phyloP scores from a whole-genome alignment of 2,888 invertebrate species.

The Lymantria monacha region DNA sequence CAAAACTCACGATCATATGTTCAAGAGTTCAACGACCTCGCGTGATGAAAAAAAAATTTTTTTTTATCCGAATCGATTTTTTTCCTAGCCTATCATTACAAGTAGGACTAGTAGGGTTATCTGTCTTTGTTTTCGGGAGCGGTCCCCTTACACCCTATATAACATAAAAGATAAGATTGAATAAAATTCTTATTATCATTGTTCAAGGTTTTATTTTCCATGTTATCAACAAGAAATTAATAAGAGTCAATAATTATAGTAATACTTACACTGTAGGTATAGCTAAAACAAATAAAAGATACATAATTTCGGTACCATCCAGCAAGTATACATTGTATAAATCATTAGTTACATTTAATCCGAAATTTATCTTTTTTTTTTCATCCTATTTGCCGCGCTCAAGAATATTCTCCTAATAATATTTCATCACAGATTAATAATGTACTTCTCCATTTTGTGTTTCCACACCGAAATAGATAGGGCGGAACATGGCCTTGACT shows the following conservation, averaged over 20 bases:
- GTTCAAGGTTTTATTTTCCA: conserved; percentile 74
- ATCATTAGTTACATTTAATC: conserved; percentile 49
- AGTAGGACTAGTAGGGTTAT: too few relatives aligned
- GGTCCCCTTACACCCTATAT: too few relatives aligned
- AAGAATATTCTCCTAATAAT: conserved; percentile 62
- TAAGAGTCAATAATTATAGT: conserved; percentile 76
- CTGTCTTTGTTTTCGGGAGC: too few relatives aligned
- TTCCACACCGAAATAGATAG: conserved; percentile 52
- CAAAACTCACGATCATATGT: too few relatives aligned
- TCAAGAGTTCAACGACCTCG: too few relatives aligned
- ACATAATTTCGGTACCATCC: conserved; percentile 60
- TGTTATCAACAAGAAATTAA: conserved; percentile 70
- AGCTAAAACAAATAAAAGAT: conserved; percentile 67
- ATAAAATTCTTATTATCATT: conserved; percentile 34
- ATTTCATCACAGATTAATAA: conserved; percentile 77
- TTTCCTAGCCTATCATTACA: too few relatives aligned
- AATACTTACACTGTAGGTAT: conserved; percentile 76
- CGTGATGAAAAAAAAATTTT: too few relatives aligned
- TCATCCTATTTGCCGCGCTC: conserved; percentile 55
- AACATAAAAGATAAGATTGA: too few relatives aligned
- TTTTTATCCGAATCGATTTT: too few relatives aligned
- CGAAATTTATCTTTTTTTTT: conserved; percentile 48
- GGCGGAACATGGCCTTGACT: conserved; percentile 55
- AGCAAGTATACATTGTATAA: conserved; percentile 54
- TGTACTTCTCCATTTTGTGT: conserved; percentile 71